A percentile compares a stretch with the other conserved stretches of the same genome.
Conservation (phyloP, 92 coral and sea anemone species). For the Siderastrea siderea region DNA sequence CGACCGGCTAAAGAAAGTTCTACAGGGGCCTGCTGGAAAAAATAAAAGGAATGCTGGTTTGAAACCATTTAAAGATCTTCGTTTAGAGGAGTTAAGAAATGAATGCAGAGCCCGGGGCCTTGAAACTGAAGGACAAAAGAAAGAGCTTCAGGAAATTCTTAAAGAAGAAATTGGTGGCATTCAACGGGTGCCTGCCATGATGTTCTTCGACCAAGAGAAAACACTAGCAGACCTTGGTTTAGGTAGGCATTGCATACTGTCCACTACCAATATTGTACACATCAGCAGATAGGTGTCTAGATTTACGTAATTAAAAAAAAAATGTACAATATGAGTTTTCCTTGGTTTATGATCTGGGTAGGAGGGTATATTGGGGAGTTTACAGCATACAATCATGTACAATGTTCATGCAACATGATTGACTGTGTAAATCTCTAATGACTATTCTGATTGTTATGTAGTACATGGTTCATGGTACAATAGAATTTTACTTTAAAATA, state of each 20-base stretch:
- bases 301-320: not conserved
- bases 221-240: no score
- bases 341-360: not conserved
- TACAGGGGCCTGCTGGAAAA: no score
- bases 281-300: conserved; percentile 1
- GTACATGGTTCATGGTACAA: no score
- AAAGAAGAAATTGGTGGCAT: conserved; percentile 39
- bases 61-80: no score
- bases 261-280: not conserved
- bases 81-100: not conserved
- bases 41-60: no score
- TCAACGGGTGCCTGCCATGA: conserved; percentile 29
- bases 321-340: not conserved
- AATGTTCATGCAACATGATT: not conserved
- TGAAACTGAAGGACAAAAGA: conserved; percentile 36
- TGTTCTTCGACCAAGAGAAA: no score
- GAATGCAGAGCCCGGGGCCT: conserved; percentile 56
- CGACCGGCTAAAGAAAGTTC: conserved; percentile 34
- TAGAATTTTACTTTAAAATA: no score
- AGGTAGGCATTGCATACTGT: not conserved
- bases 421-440: not conserved
- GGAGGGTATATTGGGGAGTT: not conserved
- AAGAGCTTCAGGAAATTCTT: not conserved
- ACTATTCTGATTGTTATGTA: no score
- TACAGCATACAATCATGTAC: not conserved